These are phyloP conservation scores for Brachypodius melanocephalos DNA, from an alignment of 2,113 vertebrate species.

Conservation along the genomic window DNA sequence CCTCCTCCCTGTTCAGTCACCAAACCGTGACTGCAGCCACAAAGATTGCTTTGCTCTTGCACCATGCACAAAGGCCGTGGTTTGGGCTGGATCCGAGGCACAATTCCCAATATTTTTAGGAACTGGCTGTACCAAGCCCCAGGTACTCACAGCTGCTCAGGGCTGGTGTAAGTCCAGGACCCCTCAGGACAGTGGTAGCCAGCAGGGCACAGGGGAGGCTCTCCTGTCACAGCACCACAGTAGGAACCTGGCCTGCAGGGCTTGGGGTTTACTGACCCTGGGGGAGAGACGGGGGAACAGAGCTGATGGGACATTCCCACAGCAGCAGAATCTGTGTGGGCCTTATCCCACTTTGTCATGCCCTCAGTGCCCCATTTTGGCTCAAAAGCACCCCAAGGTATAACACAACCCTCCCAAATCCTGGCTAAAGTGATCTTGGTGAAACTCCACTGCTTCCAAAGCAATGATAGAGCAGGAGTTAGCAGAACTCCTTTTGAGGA, in stretches of 20 bases:
- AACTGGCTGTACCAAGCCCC: not conserved
- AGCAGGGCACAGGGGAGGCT: constrained; percentile 79
- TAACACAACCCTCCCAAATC: not conserved
- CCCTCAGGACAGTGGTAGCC: constrained; percentile 86
- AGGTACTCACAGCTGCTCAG: constrained; percentile 81
- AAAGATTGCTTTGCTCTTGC: not conserved
- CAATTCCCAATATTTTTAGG: not conserved
- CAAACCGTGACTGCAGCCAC: not conserved
- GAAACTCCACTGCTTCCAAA: not conserved
- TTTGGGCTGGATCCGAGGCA: not conserved
- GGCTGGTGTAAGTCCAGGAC: constrained; percentile 76
- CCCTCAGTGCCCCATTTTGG: not conserved
- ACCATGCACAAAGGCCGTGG: fast-evolving
- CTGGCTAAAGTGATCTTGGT: not conserved
- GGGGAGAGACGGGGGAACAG: not conserved
- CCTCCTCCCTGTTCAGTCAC: not conserved
- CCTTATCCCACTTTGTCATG: not conserved
- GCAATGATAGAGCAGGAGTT: not conserved
- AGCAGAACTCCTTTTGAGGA: not conserved
- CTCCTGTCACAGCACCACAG: constrained; percentile 77
- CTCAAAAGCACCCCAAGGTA: not conserved
- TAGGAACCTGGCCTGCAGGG: constrained; percentile 83
- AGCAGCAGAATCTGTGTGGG: not conserved
- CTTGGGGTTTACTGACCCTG: constrained; percentile 82
- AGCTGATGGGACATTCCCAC: fast-evolving